Percentiles rank a stretch among this genome's conserved stretches.
phyloP scores from a whole-genome alignment of 2,888 invertebrate genomes.

The Gymnosoma rotundatum region DNA sequence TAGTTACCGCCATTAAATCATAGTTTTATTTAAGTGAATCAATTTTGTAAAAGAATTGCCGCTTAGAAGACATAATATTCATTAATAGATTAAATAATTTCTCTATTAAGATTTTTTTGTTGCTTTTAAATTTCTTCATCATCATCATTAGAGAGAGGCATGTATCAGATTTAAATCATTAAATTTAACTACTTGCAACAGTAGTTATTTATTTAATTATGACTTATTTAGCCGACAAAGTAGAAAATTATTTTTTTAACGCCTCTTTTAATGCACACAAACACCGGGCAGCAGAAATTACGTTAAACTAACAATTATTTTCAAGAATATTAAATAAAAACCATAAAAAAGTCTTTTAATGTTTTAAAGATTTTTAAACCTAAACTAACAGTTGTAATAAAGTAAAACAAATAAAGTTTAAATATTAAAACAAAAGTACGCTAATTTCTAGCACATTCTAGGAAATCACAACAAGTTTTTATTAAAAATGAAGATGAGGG shows the following conservation, averaged over 20 bases:
- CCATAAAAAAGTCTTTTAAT: constrained; percentile 4
- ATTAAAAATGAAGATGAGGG: constrained; percentile 32
- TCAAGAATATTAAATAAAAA: constrained; percentile 14
- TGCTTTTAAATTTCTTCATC: neutral
- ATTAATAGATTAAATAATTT: neutral
- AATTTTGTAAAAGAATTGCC: no score
- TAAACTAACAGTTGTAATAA: neutral
- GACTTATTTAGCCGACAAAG: constrained; percentile 54
- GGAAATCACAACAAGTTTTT: constrained; percentile 12
- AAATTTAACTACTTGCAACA: constrained; percentile 20
- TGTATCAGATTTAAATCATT: constrained; percentile 14
- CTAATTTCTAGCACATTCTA: constrained; percentile 3
- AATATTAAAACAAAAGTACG: constrained; percentile 9
- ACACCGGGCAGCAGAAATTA: constrained; percentile 3
- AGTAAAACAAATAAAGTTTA: constrained; percentile 5
- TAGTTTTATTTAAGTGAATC: no score
- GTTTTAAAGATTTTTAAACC: constrained; percentile 7
- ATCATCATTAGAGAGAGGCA: neutral
- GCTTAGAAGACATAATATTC: no score
- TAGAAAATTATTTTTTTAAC: constrained; percentile 26
- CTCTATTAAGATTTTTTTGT: neutral
- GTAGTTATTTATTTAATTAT: constrained; percentile 35
- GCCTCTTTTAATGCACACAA: constrained; percentile 14
- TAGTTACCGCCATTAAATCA: no score
- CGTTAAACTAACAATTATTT: constrained; percentile 27